Conservation (phyloP, 2,888 invertebrate species). For the Tortrix viridana region DNA sequence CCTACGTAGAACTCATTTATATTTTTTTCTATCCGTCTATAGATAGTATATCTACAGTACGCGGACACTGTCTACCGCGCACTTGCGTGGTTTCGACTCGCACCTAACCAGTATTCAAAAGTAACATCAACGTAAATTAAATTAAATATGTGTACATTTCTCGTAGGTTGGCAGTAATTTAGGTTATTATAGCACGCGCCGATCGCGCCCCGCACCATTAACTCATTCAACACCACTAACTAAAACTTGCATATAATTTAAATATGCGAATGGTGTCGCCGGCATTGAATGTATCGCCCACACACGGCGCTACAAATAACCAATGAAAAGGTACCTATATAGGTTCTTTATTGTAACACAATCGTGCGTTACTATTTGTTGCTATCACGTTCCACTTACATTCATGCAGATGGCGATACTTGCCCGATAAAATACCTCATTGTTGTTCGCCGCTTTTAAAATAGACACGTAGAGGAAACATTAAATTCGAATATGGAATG, state of each 20-base stretch:
- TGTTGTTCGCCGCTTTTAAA: conserved; percentile 57
- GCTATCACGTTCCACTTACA: conserved; percentile 63
- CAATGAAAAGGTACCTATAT: conserved; percentile 47
- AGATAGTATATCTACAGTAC: too few relatives aligned
- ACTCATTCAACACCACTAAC: too few relatives aligned
- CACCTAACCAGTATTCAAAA: too few relatives aligned
- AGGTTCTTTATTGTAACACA: conserved; percentile 57
- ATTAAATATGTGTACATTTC: not conserved
- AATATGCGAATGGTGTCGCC: too few relatives aligned
- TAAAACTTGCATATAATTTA: too few relatives aligned
- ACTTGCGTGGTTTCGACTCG: too few relatives aligned
- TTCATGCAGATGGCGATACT: conserved; percentile 61
- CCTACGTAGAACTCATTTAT: too few relatives aligned
- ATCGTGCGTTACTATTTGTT: conserved; percentile 64
- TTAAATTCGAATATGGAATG: conserved; percentile 37
- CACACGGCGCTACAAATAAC: conserved; percentile 49
- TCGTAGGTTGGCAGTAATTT: conserved; percentile 37
- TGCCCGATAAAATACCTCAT: conserved; percentile 58
- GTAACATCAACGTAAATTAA: too few relatives aligned
- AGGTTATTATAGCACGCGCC: conserved; percentile 26
- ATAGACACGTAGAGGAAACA: conserved; percentile 67
- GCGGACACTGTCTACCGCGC: too few relatives aligned
- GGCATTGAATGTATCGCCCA: conserved; percentile 37
- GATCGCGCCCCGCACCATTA: conserved; percentile 22
- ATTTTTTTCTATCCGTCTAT: too few relatives aligned